Percentiles rank a stretch among this genome's conserved stretches.
Evolutionary conservation across 2,888 invertebrate species (phyloP).

Genomic region (Aporophyla nigra): DNA sequence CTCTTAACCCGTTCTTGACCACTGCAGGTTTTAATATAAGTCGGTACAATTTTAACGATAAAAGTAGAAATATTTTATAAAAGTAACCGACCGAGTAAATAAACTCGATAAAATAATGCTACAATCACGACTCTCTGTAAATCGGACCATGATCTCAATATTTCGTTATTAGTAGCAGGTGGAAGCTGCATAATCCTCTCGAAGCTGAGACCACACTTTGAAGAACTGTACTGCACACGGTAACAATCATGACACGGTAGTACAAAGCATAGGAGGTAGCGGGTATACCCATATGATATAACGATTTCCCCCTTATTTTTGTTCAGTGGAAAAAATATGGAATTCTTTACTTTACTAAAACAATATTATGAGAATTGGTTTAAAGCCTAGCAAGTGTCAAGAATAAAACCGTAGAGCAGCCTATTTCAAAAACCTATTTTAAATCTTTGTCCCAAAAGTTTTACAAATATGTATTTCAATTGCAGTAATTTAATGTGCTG

Average conservation of each 20-base stretch:
- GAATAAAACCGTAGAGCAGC: neutral
- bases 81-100: neutral
- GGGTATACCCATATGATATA: neutral
- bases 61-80: neutral
- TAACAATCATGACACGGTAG: slow-evolving; percentile 50
- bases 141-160: slow-evolving; percentile 33
- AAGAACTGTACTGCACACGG: slow-evolving; percentile 61
- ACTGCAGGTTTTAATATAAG: neutral
- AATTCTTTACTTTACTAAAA: too few species aligned
- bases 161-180: slow-evolving; percentile 55
- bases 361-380: neutral
- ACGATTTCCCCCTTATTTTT: neutral
- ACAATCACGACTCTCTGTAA: slow-evolving; percentile 6
- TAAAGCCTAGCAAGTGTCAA: neutral
- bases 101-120: slow-evolving; percentile 1
- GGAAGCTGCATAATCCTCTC: slow-evolving; percentile 38
- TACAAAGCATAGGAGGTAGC: neutral
- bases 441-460: neutral
- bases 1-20: too few species aligned
- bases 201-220: slow-evolving; percentile 28
- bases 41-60: neutral
- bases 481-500: neutral
- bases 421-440: neutral
- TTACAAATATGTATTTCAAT: neutral
- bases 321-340: neutral